Conservation (phyloP, 2,797 vertebrate genomes). For the Falco rusticolus region DNA sequence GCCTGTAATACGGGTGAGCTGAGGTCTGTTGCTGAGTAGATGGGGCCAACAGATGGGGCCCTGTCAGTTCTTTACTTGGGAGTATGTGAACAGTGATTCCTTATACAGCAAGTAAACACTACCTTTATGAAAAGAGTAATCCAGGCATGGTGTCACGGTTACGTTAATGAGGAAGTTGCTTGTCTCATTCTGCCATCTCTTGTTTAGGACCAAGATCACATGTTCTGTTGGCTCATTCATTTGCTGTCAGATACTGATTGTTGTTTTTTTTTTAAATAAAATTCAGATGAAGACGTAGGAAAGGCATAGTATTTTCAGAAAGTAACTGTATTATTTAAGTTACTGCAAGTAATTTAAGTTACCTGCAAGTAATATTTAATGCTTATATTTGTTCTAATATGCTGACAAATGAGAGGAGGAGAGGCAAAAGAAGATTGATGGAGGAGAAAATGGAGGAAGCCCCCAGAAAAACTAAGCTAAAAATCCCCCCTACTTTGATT, state of each 20-base stretch:
- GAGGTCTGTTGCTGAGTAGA: background rate
- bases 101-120: background rate
- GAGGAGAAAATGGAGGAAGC: background rate
- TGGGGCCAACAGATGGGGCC: background rate
- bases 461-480: background rate
- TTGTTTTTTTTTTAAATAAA: background rate
- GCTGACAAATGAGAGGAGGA: background rate
- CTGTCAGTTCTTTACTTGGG: background rate
- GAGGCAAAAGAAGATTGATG: background rate
- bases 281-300: background rate
- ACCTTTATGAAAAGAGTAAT: background rate
- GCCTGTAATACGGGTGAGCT: background rate
- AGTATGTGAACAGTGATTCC: background rate
- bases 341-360: too few relatives aligned
- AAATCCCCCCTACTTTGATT: background rate
- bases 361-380: background rate
- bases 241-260: background rate
- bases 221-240: background rate
- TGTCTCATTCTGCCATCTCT: background rate
- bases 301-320: background rate
- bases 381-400: background rate
- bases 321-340: background rate
- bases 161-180: background rate
- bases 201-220: background rate
- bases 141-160: background rate